Evolutionary conservation across 1,140 invertebrate genomes (phyloP).

Genomic region (Pinna nobilis): DNA sequence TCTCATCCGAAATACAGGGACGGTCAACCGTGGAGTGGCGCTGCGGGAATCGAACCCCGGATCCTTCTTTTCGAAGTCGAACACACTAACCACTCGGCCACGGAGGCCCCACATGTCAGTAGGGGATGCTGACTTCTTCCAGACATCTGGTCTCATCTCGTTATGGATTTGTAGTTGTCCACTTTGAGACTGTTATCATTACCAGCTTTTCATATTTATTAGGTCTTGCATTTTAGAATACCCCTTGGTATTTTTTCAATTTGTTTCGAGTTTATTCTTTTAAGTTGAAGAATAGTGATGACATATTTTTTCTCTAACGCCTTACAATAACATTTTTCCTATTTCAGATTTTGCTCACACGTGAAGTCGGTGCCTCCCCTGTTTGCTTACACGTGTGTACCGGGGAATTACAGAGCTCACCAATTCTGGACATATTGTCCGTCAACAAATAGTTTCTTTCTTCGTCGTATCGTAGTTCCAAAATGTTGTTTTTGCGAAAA

Average conservation of each 20-base stretch:
- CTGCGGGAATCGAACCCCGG: too few species aligned
- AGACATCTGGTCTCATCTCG: too few species aligned
- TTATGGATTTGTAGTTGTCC: too few species aligned
- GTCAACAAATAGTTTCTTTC: neutral
- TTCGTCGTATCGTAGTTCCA: neutral
- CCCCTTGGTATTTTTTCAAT: neutral
- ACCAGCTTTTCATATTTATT: neutral
- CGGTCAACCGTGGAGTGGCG: too few species aligned
- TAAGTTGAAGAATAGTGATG: neutral
- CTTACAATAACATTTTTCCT: neutral
- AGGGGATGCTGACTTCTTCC: too few species aligned
- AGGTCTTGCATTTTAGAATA: neutral
- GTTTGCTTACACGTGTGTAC: neutral
- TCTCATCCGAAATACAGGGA: too few species aligned
- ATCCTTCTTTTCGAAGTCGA: too few species aligned
- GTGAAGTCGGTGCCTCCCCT: neutral
- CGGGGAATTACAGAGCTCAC: neutral
- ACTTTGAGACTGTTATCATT: too few species aligned
- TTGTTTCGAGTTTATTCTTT: neutral
- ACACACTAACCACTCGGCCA: too few species aligned
- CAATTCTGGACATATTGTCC: neutral
- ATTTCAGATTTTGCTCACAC: neutral
- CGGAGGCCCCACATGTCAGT: too few species aligned
- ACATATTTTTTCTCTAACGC: neutral
- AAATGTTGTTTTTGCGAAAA: constrained; percentile 1